Base-by-base conservation (phyloP, 2,113 vertebrate species). In the Notothenia coriiceps region DNA sequence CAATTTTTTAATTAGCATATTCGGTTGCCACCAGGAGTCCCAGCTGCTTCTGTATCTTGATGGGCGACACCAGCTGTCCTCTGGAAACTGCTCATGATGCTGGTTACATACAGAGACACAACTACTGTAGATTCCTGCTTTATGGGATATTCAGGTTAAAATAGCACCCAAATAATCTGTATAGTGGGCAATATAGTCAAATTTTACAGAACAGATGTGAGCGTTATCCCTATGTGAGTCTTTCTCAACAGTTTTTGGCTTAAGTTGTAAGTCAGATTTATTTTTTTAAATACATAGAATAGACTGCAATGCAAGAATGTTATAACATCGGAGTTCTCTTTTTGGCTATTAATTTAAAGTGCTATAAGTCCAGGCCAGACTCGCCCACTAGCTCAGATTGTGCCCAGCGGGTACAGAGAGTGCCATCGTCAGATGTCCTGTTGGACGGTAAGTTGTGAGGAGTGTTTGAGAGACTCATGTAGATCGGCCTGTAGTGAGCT, bases 11-110 rank as follows among this genome's bases (percentile, higher is more conserved):
- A 88, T 84, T 76, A 84, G 77, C 78, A 70, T 79, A 56, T 87
- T 86, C 82, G 69, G 68, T 85, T 40, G 57, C 80, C 78, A 75
- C 74, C 71, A 79, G 74, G 73, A 82, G 51, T 76, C 62, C 76
- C 80, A 87, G 90, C 87, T 89, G 88, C 72, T 85, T 80, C 55
- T 79, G 63, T 55, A 44, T 78, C 50, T 74, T 84, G 62, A 88
- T 85, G 60, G 54, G 68, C 5, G n/a, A 70, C 70, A 61, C 83
- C 87, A 89, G 88, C 85, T 87, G 84, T 89, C 79, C 63, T 62
- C 49, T 22, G 44, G 67, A 55, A 70, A 67, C 67, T 56, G 66
- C 61, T 57, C 70, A 68, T 47, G 64, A 76, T 15, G 17, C 44
- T 29, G 66, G 79, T 60, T 59, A 40, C 33, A 66, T 29, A 47